Percentiles rank a stretch among this genome's conserved stretches.
Conservation (phyloP, 2,888 invertebrate species). For the Nowickia ferox region DNA sequence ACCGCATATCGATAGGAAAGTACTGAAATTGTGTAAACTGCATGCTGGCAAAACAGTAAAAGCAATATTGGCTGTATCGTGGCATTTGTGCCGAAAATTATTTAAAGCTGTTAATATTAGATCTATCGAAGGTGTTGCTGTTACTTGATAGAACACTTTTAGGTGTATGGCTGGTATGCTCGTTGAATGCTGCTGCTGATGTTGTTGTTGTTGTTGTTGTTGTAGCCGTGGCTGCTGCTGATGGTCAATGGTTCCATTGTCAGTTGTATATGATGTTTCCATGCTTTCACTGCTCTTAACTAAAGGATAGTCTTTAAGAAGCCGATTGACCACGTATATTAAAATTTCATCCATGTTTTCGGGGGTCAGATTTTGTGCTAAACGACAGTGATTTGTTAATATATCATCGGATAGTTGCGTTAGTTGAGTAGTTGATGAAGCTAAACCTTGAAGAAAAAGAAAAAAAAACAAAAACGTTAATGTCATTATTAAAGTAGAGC, state of each 20-base stretch:
- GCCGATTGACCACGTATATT: slow-evolving; percentile 84
- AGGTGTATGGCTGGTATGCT: slow-evolving; percentile 87
- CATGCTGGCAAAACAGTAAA: slow-evolving; percentile 91
- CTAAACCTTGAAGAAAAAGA: slow-evolving; percentile 77
- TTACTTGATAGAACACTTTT: slow-evolving; percentile 90
- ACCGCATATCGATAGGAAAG: slow-evolving; percentile 92
- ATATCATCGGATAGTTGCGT: slow-evolving; percentile 83
- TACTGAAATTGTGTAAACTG: slow-evolving; percentile 91
- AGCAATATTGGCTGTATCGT: slow-evolving; percentile 85
- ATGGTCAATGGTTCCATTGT: slow-evolving; percentile 54
- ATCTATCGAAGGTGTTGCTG: slow-evolving; percentile 84
- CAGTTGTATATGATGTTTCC: slow-evolving; percentile 48
- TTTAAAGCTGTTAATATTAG: slow-evolving; percentile 83
- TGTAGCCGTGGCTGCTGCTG: neutral
- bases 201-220: slow-evolving; percentile 23
- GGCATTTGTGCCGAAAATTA: slow-evolving; percentile 84
- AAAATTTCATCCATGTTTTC: slow-evolving; percentile 85
- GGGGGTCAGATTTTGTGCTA: slow-evolving; percentile 83
- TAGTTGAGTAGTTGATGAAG: slow-evolving; percentile 83
- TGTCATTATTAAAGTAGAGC: neutral
- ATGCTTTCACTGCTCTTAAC: slow-evolving; percentile 74
- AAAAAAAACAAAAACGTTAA: neutral
- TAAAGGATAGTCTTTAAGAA: slow-evolving; percentile 84
- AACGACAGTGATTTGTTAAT: slow-evolving; percentile 79
- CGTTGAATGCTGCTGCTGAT: slow-evolving; percentile 30